Percentiles rank a stretch among this genome's conserved stretches.
These are phyloP conservation scores for Anguilla pacifica DNA, from an alignment of 2,797 vertebrate genomes.

Conservation along the genomic window DNA sequence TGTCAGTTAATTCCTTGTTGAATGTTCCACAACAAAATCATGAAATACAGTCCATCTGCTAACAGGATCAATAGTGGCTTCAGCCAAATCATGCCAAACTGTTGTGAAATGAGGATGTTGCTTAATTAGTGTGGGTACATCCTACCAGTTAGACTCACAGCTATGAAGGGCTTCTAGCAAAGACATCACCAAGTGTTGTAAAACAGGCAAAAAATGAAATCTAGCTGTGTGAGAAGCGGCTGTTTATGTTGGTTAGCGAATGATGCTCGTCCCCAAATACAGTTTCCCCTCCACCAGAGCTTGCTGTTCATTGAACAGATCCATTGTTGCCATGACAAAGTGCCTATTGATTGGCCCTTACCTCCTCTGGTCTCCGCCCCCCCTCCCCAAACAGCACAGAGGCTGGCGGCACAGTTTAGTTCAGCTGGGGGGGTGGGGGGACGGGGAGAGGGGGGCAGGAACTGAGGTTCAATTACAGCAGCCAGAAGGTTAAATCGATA, in stretches of 20 bases:
- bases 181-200: not conserved
- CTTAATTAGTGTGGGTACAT: not conserved
- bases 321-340: slow-evolving; percentile 87
- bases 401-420: slow-evolving; percentile 80
- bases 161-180: not conserved
- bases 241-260: slow-evolving; percentile 69
- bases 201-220: not conserved
- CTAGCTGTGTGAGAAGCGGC: not conserved
- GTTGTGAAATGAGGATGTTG: not conserved
- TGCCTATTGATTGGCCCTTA: slow-evolving; percentile 78
- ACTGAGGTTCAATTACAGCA: slow-evolving; percentile 90
- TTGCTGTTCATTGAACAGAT: slow-evolving; percentile 88
- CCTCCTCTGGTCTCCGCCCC: slow-evolving; percentile 22
- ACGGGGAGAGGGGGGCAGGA: slow-evolving; percentile 67
- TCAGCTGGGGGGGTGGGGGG: slow-evolving; percentile 58
- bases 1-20: not conserved
- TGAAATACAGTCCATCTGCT: not conserved
- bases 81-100: not conserved
- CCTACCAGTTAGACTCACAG: not conserved
- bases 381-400: slow-evolving; percentile 63
- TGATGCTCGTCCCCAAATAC: slow-evolving; percentile 79
- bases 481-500: slow-evolving; percentile 91
- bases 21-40: not conserved
- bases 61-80: not conserved
- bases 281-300: slow-evolving; percentile 73